Conservation (phyloP, 2,888 invertebrate genomes). For the Cosmia trapezina region DNA sequence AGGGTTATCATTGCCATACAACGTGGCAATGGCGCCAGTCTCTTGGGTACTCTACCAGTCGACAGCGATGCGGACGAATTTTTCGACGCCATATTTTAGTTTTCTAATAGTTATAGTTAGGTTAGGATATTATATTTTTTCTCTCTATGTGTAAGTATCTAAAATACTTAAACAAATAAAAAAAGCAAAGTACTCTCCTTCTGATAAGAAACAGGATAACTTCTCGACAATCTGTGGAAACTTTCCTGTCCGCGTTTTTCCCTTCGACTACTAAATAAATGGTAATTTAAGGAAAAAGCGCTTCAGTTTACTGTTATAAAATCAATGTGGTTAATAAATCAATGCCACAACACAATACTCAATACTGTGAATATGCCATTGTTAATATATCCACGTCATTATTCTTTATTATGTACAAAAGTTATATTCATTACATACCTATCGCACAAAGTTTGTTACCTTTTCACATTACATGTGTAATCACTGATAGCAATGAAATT, state of each 20-base stretch:
- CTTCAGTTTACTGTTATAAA: neutral
- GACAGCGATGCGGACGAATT: too few species aligned
- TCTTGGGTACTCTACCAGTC: too few species aligned
- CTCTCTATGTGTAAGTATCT: too few species aligned
- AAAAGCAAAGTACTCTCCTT: too few species aligned
- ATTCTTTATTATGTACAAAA: constrained; percentile 13
- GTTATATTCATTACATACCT: constrained; percentile 8
- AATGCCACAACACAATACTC: neutral
- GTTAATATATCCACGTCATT: constrained; percentile 16
- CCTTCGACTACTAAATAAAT: neutral
- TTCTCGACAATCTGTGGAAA: neutral
- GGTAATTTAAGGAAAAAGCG: neutral
- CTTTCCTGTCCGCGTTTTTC: neutral
- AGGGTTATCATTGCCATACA: too few species aligned
- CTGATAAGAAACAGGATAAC: neutral
- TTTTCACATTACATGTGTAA: constrained; percentile 25
- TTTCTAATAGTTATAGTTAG: too few species aligned
- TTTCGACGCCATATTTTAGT: too few species aligned
- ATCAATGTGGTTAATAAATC: neutral
- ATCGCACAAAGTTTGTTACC: constrained; percentile 33
- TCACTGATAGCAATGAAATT: constrained; percentile 38
- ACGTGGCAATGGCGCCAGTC: too few species aligned
- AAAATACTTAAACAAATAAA: too few species aligned
- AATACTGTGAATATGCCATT: constrained; percentile 21
- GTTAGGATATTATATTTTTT: too few species aligned